Evolutionary conservation across 1,140 invertebrate genomes (phyloP).

Genomic region (Leptinotarsa lineolata): DNA sequence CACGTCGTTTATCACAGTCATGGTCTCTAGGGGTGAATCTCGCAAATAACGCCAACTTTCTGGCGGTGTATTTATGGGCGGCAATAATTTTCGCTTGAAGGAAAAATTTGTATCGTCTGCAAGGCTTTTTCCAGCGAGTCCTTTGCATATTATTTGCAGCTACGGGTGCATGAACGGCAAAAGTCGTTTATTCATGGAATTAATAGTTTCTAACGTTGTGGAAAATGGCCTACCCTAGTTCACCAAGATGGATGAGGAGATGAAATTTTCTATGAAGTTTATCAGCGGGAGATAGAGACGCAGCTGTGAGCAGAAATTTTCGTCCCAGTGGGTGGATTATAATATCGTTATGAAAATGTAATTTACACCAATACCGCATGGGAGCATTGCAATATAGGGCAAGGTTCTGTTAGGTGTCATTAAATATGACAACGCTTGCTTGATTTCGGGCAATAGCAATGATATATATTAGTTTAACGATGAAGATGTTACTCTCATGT

Average conservation of each 20-base stretch:
- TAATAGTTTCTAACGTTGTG: conserved; percentile 16
- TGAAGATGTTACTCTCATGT: too few species aligned
- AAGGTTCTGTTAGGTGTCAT: too few species aligned
- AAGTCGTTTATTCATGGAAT: conserved; percentile 10
- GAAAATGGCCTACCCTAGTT: conserved; percentile 9
- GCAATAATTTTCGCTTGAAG: conserved; percentile 21
- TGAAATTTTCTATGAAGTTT: neutral
- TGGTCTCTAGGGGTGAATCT: neutral
- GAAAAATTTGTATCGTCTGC: conserved; percentile 25
- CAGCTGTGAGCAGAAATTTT: neutral
- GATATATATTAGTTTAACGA: too few species aligned
- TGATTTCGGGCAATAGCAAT: too few species aligned
- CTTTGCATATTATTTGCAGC: conserved; percentile 21
- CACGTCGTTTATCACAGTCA: conserved; percentile 25
- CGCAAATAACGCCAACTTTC: conserved; percentile 14
- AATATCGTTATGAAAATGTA: neutral
- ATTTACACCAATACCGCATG: too few species aligned
- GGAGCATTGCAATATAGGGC: too few species aligned
- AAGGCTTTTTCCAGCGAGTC: conserved; percentile 10
- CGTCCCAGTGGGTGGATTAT: neutral
- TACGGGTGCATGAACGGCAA: conserved; percentile 8
- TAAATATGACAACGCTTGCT: too few species aligned
- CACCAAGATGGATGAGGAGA: neutral
- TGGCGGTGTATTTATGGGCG: conserved; percentile 13
- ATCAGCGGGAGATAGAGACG: neutral